A percentile compares a stretch with the other conserved stretches of the same genome.
Conservation (phyloP, 2,113 vertebrate species). For the Cheirogaleus medius region DNA sequence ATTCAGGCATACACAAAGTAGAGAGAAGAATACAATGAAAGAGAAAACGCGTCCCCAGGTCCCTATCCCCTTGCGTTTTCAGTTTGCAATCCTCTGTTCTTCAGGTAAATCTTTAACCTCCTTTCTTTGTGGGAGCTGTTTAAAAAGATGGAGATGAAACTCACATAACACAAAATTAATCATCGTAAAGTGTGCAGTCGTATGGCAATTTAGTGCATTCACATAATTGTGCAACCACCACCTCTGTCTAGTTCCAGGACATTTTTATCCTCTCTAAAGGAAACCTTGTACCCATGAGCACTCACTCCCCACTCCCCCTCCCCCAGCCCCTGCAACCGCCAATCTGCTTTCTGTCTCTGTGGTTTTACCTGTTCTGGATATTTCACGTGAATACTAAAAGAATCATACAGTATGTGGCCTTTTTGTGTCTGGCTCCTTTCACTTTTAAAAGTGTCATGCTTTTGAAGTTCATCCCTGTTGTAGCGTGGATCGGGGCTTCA, state of each 20-base stretch:
- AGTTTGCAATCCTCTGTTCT: fast-evolving
- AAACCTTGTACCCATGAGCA: not conserved
- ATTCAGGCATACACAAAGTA: not conserved
- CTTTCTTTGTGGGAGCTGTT: not conserved
- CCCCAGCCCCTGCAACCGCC: not conserved
- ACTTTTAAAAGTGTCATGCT: not conserved
- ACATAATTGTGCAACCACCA: too few species aligned
- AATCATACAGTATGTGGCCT: not conserved
- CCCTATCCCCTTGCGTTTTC: not conserved
- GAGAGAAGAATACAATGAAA: not conserved
- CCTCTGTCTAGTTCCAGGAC: not conserved
- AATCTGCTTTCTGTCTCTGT: not conserved
- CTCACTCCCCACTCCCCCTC: fast-evolving
- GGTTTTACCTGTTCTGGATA: not conserved
- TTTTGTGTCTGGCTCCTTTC: not conserved
- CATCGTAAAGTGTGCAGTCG: not conserved
- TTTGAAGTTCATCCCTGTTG: not conserved
- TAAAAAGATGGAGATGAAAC: not conserved
- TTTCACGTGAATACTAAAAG: not conserved
- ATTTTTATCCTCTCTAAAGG: not conserved
- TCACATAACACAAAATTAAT: not conserved
- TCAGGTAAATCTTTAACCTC: not conserved
- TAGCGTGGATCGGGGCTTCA: not conserved
- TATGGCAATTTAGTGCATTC: not conserved
- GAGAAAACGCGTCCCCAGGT: not conserved